Evolutionary conservation across 2,888 invertebrate genomes (phyloP), one percentile per base, ranked within the genome.

Genomic region (Melanotus villosus): DNA sequence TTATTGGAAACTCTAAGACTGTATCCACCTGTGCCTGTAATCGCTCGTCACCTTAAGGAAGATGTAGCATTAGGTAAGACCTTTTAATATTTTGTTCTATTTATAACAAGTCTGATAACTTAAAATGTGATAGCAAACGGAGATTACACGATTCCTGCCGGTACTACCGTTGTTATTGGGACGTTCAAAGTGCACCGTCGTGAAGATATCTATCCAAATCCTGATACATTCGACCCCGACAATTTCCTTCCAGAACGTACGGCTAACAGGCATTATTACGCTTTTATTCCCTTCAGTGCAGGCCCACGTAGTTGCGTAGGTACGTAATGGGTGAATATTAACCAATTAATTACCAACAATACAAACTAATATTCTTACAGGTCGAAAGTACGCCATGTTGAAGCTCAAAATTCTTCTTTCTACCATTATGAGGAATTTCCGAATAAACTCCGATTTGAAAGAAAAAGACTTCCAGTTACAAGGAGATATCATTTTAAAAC

Each of bases 261-360:
- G 16, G 89, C 90, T 32, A 90, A 91, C 74, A 87, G 93, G 57
- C 93, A 94, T 77, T 93, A 92, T 80, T 94, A 93, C 81, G 90
- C 92, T 70, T 93, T 90, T 79, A 90, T 93, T 63, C 93, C 93
- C 0, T 93, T 93, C 86, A 92, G 92, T 68, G 93, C 93, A 52
- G 93, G 93, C 21, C 93, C 93, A 0, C 88, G 93, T 72, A 93
- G 92, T 76, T 93, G 93, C 81, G 93, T 93, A 18, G 93, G 90
- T 90, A 79, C 84, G 88, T 82, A 56, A 14, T 19, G 2, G 16
- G 2, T 3, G 7, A 14, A 2, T n/a, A n/a, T n/a, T n/a, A n/a
- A n/a, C n/a, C n/a, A n/a, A n/a, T n/a, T n/a, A n/a, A 5, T 26
- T 26, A 26, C 26, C 4, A 26, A 3, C 7, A 5, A 26, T 7